These are phyloP conservation scores for Takifugu flavidus DNA, from an alignment of 2,113 vertebrate genomes.

Conservation along the genomic window DNA sequence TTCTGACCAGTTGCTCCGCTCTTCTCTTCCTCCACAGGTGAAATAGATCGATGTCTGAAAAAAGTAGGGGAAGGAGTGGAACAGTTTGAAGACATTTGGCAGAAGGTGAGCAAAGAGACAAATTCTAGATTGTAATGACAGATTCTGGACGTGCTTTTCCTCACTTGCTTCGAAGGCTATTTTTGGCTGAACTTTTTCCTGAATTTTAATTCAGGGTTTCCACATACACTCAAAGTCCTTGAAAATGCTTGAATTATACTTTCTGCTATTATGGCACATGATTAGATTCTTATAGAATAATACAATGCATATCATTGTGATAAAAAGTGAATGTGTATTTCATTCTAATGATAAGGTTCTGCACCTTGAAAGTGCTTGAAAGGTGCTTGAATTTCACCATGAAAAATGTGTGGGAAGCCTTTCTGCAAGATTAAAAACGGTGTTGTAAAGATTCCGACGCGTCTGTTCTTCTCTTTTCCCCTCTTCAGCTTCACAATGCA, in stretches of 20 bases:
- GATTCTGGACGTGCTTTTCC: background rate
- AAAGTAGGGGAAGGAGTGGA: slow-evolving; percentile 92
- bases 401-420: too few species aligned
- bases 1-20: background rate
- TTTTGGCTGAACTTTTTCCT: background rate
- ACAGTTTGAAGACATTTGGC: slow-evolving; percentile 94
- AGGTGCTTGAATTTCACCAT: too few species aligned
- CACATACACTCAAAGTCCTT: too few species aligned
- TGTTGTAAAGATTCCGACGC: background rate
- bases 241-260: too few species aligned
- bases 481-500: slow-evolving; percentile 86
- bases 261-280: too few species aligned
- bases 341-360: too few species aligned
- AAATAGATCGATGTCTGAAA: slow-evolving; percentile 96
- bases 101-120: slow-evolving; percentile 77
- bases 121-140: too few species aligned
- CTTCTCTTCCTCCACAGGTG: slow-evolving; percentile 68
- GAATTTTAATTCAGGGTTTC: background rate
- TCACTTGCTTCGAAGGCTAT: background rate
- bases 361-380: too few species aligned
- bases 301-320: too few species aligned
- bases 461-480: background rate
- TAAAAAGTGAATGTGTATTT: too few species aligned
- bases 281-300: too few species aligned
- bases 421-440: background rate